Conservation (phyloP, 2,888 invertebrate species). For the Criorhina ranunculi region DNA sequence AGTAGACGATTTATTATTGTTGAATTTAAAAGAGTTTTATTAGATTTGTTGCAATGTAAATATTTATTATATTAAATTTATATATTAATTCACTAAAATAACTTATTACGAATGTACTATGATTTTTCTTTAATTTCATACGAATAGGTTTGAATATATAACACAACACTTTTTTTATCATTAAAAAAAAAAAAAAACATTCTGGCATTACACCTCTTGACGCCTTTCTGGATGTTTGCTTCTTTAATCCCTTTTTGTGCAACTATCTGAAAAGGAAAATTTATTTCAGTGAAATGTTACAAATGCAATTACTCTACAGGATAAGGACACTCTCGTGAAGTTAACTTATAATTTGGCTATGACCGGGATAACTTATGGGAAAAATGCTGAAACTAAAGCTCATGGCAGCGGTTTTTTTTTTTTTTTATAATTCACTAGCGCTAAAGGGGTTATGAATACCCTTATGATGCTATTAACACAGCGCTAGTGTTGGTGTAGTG, state of each 20-base stretch:
- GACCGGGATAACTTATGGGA: no score
- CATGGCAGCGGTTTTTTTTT: no score
- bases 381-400: no score
- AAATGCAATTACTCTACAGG: no score
- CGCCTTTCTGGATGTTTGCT: background rate
- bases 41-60: conserved; percentile 27
- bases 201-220: background rate
- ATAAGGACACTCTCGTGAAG: no score
- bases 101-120: conserved; percentile 20
- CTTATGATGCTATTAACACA: no score
- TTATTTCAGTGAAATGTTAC: background rate
- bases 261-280: conserved; percentile 12
- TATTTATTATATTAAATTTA: conserved; percentile 53
- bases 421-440: no score
- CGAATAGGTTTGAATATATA: conserved; percentile 7
- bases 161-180: conserved; percentile 26
- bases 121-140: conserved; percentile 12
- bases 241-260: background rate
- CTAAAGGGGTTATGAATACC: no score
- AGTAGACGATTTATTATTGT: conserved; percentile 13
- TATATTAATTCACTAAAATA: conserved; percentile 29
- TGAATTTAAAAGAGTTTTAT: conserved; percentile 17
- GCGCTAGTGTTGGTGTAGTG: no score
- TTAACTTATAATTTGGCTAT: no score
- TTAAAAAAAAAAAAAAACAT: conserved; percentile 4